Percentiles rank a stretch among this genome's conserved stretches.
phyloP scores from a whole-genome alignment of 2,113 vertebrate species.

The Notarius quadriscutis region DNA sequence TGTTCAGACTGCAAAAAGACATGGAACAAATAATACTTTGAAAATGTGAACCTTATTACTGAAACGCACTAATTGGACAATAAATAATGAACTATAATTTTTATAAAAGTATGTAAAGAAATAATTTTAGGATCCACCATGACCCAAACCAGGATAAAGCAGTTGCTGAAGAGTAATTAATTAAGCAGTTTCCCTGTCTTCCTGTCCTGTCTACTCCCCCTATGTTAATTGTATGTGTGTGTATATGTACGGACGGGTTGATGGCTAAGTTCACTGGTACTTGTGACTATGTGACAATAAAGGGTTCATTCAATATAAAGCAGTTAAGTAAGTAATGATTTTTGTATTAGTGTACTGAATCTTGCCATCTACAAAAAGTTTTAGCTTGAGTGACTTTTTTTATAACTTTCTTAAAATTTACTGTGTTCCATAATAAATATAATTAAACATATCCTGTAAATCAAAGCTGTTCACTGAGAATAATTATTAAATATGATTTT shows the following conservation, averaged over 20 bases:
- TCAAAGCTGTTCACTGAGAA: neutral
- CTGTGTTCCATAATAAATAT: neutral
- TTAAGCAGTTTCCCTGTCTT: no score
- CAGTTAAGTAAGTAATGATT: neutral
- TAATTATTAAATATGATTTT: neutral
- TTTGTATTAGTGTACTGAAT: neutral
- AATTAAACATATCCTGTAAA: neutral
- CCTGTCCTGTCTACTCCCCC: no score
- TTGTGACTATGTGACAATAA: no score
- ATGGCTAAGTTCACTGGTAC: no score
- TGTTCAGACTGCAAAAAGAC: no score
- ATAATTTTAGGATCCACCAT: no score
- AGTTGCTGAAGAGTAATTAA: neutral
- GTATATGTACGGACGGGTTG: no score
- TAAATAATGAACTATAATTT: no score
- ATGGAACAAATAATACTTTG: no score
- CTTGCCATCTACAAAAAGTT: neutral
- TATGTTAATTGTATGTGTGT: no score
- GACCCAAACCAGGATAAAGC: neutral
- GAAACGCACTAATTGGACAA: neutral
- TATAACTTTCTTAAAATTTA: neutral
- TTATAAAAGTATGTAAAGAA: no score
- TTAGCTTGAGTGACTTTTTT: neutral
- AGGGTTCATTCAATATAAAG: no score
- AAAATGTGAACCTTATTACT: neutral